These are phyloP conservation scores for Limanda limanda DNA, from an alignment of 2,113 vertebrate genomes.

Conservation along the genomic window DNA sequence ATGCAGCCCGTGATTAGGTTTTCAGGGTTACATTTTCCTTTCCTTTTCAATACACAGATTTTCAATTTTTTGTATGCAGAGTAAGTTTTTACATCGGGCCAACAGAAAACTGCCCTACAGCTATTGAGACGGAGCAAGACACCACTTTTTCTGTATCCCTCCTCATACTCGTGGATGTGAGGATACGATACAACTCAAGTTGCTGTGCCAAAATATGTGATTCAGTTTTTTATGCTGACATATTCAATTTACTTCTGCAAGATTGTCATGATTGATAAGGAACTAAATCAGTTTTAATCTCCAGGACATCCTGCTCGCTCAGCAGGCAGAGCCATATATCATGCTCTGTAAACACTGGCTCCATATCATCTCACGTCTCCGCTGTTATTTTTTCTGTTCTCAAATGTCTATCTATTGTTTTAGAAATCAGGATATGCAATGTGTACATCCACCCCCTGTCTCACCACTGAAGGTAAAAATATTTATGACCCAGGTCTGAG, in stretches of 20 bases:
- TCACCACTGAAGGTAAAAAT: neutral
- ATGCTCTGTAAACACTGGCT: neutral
- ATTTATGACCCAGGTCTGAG: neutral
- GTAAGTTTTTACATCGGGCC: neutral
- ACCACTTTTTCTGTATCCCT: neutral
- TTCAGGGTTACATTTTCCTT: neutral
- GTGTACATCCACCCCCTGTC: neutral
- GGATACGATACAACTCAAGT: neutral
- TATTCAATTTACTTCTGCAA: slow-evolving; percentile 27
- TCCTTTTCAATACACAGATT: too few relatives aligned
- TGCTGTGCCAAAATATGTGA: slow-evolving; percentile 2
- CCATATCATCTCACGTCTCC: neutral
- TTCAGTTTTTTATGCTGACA: slow-evolving; percentile 31
- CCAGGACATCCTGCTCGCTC: neutral
- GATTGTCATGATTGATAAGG: slow-evolving; percentile 6
- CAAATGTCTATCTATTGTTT: neutral
- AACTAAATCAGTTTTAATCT: slow-evolving; percentile 24
- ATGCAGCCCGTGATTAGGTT: neutral
- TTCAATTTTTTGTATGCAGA: slow-evolving; percentile 2
- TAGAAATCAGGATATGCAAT: neutral
- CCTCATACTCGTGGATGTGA: neutral
- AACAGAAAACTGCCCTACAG: neutral
- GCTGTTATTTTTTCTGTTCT: neutral
- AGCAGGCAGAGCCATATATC: neutral
- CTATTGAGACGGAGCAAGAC: neutral